Base-by-base conservation (phyloP, 2,888 invertebrate species). In the Agrotis exclamationis region DNA sequence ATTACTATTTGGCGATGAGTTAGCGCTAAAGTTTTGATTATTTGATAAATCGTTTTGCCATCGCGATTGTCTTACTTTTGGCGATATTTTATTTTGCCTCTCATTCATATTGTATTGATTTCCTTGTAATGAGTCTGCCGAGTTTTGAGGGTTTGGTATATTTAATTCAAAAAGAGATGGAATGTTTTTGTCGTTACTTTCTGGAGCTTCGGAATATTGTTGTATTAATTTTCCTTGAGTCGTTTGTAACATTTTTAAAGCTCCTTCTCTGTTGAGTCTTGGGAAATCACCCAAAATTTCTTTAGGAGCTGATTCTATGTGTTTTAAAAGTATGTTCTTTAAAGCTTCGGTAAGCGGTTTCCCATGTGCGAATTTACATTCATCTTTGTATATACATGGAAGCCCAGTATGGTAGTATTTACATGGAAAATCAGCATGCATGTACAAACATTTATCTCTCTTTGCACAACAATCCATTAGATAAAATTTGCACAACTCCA, bases 361-460 rank as follows among this genome's bases (percentile, higher is more conserved):
- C 24, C 97, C 98, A 92, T 99, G 99, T 44, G 99, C 98, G 94
- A 99, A 99, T 94, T 99, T 99, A 95, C 99, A 99, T 76, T 98
- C 97, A n/a, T 98, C 98, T 89, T 97, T 97, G 63, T 97, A 97
- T 80, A 97, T 97, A 93, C 99, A 99, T 68, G 98, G 97, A 93
- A 98, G 97, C 79, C 99, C 99, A 65, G 99, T 98, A 92, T 99
- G 99, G 94, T 98, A 99, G 96, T 98, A 99, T 96, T 99, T 99
- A 96, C 99, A 99, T 22, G 99, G 99, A 93, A 99, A 99, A 93
- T 99, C 99, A 87, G 98, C 97, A 95, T 99, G 99, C 98, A 99
- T 98, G 91, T 99, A 99, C 24, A 98, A 97, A 96, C 99, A 99
- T 94, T 99, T 98, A 86, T 99, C 99, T 87, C 98, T 97, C 95